phyloP scores from a whole-genome alignment of 2,113 vertebrate genomes.

The Daboia siamensis region DNA sequence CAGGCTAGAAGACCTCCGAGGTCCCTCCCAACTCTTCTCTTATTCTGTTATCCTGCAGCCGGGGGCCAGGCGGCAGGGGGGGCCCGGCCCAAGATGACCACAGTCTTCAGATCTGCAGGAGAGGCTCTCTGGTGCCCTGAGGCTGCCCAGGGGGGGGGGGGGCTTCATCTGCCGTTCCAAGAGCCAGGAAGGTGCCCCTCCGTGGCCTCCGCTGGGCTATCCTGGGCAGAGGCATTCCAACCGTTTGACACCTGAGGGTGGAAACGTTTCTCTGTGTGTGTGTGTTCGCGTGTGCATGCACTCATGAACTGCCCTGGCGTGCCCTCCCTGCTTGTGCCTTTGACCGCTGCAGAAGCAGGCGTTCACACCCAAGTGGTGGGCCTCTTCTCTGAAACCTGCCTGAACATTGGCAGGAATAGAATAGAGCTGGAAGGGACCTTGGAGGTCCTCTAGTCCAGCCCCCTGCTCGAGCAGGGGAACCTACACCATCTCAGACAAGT shows the following conservation, averaged over 20 bases:
- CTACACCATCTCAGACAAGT: too few relatives aligned
- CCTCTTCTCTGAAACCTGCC: not conserved
- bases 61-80: too few relatives aligned
- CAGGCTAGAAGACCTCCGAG: too few relatives aligned
- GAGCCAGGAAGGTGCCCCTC: not conserved
- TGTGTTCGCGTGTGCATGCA: too few relatives aligned
- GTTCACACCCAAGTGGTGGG: not conserved
- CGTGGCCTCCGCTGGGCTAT: not conserved
- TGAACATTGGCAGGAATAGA: not conserved
- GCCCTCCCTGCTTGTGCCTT: not conserved
- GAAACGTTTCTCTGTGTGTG: not conserved
- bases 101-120: not conserved
- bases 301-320: too few relatives aligned
- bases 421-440: too few relatives aligned
- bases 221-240: not conserved
- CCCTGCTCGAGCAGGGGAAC: too few relatives aligned
- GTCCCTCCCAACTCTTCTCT: too few relatives aligned
- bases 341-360: not conserved
- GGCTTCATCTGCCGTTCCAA: not conserved
- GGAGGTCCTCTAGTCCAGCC: too few relatives aligned
- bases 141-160: too few relatives aligned
- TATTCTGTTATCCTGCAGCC: too few relatives aligned
- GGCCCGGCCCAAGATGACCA: too few relatives aligned
- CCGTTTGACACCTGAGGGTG: not conserved
- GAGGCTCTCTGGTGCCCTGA: not conserved